A percentile compares a stretch with the other conserved stretches of the same genome.
These are phyloP conservation scores for Lochmaea crataegi DNA, from an alignment of 2,888 invertebrate genomes.

Conservation along the genomic window DNA sequence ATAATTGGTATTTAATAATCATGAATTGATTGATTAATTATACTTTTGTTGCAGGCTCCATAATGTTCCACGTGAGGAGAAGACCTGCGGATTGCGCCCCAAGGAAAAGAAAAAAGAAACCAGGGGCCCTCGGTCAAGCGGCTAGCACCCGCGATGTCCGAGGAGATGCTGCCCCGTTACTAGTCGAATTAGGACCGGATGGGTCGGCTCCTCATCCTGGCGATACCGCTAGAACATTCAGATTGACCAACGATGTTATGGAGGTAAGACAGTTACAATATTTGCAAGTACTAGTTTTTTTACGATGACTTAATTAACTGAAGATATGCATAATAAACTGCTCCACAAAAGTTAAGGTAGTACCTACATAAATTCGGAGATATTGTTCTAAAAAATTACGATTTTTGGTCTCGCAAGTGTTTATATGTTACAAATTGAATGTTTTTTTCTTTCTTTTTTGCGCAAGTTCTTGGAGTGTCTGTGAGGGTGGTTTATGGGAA, in stretches of 20 bases:
- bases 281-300: too few relatives aligned
- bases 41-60: slow-evolving; percentile 78
- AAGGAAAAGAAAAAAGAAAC: slow-evolving; percentile 87
- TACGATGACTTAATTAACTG: too few relatives aligned
- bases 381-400: too few relatives aligned
- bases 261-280: slow-evolving; percentile 67
- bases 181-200: slow-evolving; percentile 86
- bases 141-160: slow-evolving; percentile 69
- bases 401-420: too few relatives aligned
- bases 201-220: slow-evolving; percentile 73
- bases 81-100: slow-evolving; percentile 92
- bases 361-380: too few relatives aligned
- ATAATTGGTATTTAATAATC: background rate
- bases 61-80: slow-evolving; percentile 96
- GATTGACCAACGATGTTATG: slow-evolving; percentile 73
- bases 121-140: slow-evolving; percentile 66
- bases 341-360: too few relatives aligned
- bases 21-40: slow-evolving; percentile 19
- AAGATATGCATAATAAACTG: too few relatives aligned
- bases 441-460: too few relatives aligned
- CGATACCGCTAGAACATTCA: slow-evolving; percentile 73
- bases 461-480: too few relatives aligned
- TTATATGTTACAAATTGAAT: too few relatives aligned
- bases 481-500: too few relatives aligned
- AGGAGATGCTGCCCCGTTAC: slow-evolving; percentile 74